Evolutionary conservation across 53 echinoderm and acorn worm genomes (phyloP), one percentile per base, ranked within the genome.

Genomic region (Antedon mediterranea): DNA sequence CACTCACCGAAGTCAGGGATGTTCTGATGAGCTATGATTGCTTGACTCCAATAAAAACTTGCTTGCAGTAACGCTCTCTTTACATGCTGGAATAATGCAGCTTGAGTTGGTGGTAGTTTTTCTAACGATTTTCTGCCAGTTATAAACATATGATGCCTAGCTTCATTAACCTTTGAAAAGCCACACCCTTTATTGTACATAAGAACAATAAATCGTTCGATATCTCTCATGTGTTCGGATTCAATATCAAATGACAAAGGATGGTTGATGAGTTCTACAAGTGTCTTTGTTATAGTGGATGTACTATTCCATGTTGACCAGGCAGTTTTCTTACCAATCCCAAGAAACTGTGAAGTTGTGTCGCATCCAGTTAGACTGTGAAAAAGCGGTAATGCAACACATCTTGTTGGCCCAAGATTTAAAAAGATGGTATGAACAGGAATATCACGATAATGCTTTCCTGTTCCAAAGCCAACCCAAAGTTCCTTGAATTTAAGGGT

Each of bases 361-460:
- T 37, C 37, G 11, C 37, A 37, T 37, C 37, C 37, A 6, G 11
- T 37, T n/a, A n/a, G 37, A 11, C 37, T 37, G 29, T 30, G 15
- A 31, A 75, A 75, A 5, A 75, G 75, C 31, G 75, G 75, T 75
- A 30, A 32, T 29, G 75, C 75, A 3, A 75, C 15, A 5, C 29
- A 75, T 31, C 30, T 75, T 29, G 75, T 29, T 6, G 75, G 75
- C 30, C 31, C 31, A 26, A 31, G 75, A 3, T 75, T 75, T 15
- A 14, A 4, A 31, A 29, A 75, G 75, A 28, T 37, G 79, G 23
- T 34, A 79, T 79, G 80, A 8, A 79, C 28, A 31, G 80, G 80
- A 72, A 79, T 76, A 37, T 37, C 37, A 57, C 82, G 82, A 71
- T 76, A 82, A 75, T 76, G 29, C 44, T 82, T 82, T 31, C 76